Percentiles rank a stretch among this genome's conserved stretches.
Evolutionary conservation across 2,888 invertebrate species (phyloP).

Genomic region (Cryptocephalus moraei): DNA sequence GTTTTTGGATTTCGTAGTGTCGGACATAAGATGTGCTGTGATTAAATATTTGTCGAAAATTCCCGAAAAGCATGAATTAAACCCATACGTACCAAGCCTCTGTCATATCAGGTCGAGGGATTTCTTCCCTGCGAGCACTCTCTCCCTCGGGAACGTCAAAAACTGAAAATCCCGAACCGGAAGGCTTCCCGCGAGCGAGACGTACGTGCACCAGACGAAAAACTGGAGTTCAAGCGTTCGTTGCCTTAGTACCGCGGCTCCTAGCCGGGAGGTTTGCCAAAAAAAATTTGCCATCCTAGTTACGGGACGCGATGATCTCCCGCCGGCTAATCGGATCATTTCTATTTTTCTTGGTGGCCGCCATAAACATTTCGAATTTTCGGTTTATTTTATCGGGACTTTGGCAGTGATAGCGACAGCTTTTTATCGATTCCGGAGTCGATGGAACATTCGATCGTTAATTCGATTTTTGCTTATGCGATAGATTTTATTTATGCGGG

Average conservation of each 20-base stretch:
- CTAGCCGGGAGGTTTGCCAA: constrained; percentile 7
- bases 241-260: not conserved
- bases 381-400: not conserved
- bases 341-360: not conserved
- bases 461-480: too few relatives aligned
- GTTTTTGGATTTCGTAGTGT: too few relatives aligned
- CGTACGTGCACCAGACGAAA: not conserved
- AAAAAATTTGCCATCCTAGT: constrained; percentile 4
- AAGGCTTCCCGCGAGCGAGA: not conserved
- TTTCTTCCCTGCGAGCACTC: too few relatives aligned
- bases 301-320: constrained; percentile 1
- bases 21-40: too few relatives aligned
- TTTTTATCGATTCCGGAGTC: too few relatives aligned
- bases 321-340: constrained; percentile 1
- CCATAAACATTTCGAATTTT: not conserved
- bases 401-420: not conserved
- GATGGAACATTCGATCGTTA: too few relatives aligned
- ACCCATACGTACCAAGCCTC: too few relatives aligned
- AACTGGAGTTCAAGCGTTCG: constrained; percentile 1
- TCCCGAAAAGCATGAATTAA: too few relatives aligned
- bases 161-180: not conserved
- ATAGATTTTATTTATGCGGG: too few relatives aligned
- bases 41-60: too few relatives aligned
- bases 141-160: too few relatives aligned
- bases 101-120: too few relatives aligned